Conservation (phyloP, 2,888 invertebrate species). For the Lycocerus yunnanus region DNA sequence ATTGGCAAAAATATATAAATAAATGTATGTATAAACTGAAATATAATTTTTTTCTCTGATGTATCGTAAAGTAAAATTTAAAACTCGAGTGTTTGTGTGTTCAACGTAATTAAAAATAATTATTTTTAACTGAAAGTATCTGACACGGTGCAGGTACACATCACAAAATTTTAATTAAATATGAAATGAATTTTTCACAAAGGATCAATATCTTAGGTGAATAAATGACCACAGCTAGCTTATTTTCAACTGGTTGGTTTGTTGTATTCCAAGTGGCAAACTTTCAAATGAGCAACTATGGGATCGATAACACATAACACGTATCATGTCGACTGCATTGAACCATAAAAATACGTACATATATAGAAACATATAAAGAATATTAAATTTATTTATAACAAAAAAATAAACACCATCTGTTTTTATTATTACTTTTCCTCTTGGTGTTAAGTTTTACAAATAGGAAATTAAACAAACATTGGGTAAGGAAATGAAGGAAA, state of each 20-base stretch:
- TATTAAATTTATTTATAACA: not conserved
- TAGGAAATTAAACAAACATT: not conserved
- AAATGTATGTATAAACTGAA: too few species aligned
- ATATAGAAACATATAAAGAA: not conserved
- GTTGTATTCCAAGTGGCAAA: slow-evolving; percentile 14
- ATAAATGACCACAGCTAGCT: slow-evolving; percentile 25
- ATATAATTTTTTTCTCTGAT: too few species aligned
- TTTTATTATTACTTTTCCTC: not conserved
- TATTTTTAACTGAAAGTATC: not conserved
- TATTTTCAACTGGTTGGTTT: slow-evolving; percentile 16
- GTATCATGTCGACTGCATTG: slow-evolving; percentile 8
- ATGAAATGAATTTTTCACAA: not conserved
- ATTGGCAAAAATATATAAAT: too few species aligned
- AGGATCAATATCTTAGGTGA: slow-evolving; percentile 14
- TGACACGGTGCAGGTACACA: not conserved
- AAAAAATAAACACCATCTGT: not conserved
- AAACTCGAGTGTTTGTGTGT: not conserved
- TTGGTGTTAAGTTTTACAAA: not conserved
- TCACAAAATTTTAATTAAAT: not conserved
- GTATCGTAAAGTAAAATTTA: not conserved
- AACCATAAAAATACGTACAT: not conserved
- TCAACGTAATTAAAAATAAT: not conserved
- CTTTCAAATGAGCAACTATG: slow-evolving; percentile 22
- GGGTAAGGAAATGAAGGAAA: not conserved
- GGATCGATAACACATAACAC: slow-evolving; percentile 18